Base-by-base conservation (phyloP, 2,888 invertebrate genomes). In the Dynastes tityus region DNA sequence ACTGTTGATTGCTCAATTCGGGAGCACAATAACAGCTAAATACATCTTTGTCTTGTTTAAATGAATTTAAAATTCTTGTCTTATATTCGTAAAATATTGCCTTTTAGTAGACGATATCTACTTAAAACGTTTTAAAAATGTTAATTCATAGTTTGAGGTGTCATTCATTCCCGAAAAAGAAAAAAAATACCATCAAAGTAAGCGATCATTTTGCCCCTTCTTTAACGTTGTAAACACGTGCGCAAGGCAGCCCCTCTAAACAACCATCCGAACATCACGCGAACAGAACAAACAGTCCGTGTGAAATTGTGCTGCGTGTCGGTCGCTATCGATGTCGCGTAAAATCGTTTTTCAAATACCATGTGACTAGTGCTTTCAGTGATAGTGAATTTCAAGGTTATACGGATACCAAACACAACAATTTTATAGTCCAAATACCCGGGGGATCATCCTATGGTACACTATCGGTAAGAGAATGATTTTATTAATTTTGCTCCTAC, bases 261-360 rank as follows among this genome's bases (percentile, higher is more conserved):
- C 61, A 61, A 40, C 40, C 27, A 40, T 40, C 55, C 71, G 55
- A 71, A 71, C 58, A 16, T 70, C 53, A 32, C 13, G 37, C 49
- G 49, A 68, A 67, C 45, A 70, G 70, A 68, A 29, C 70, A 71
- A 71, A 71, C 73, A 73, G 73, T 73, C 61, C 61, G 58, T 40
- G 22, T 73, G 61, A 73, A 73, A 61, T 27, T n/a, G 73, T 73
- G n/a, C 22, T 9, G 16, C 13, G 40, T 37, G 40, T 73, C 13
- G 70, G 6, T 71, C 11, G 61, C 40, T 61, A 11, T 40, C 73
- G 61, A 22, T 13, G 73, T 73, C 40, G 61, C 73, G 73, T 58
- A 61, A 61, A 73, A 45, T 8, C 45, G 61, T 16, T 6, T 61
- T 73, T 22, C 9, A 61, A 73, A 22, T 73, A 73, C 61, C 73